Conservation (phyloP, 1,140 invertebrate species). For the Drosophila willistoni region DNA sequence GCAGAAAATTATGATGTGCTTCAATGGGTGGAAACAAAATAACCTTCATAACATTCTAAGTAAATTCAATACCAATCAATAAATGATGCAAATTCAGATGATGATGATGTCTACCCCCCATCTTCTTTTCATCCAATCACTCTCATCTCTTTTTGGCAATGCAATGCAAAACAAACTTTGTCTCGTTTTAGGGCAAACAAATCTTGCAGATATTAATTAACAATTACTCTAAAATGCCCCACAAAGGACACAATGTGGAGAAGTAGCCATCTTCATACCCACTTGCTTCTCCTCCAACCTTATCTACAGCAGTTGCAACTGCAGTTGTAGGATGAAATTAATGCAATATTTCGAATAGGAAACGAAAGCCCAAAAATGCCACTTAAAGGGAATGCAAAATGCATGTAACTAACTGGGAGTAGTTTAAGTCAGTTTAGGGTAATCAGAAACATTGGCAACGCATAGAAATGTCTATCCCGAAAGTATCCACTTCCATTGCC, state of each 20-base stretch:
- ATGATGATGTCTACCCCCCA: not conserved
- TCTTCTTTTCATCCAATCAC: conserved; percentile 15
- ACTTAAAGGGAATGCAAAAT: conserved; percentile 57
- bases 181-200: conserved; percentile 39
- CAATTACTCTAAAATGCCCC: conserved; percentile 74
- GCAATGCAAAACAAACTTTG: not conserved
- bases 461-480: conserved; percentile 31
- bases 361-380: conserved; percentile 18
- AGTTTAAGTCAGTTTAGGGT: conserved; percentile 6
- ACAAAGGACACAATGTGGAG: conserved; percentile 28
- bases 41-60: not conserved
- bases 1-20: not conserved
- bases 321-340: conserved; percentile 23
- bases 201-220: conserved; percentile 75
- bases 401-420: conserved; percentile 33
- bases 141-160: conserved; percentile 17
- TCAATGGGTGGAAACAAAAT: not conserved
- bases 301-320: not conserved
- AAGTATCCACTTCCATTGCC: not conserved
- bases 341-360: conserved; percentile 3
- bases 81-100: not conserved
- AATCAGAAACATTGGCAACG: conserved; percentile 3
- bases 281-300: no score
- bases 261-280: not conserved
- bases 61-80: conserved; percentile 13